A percentile compares a stretch with the other conserved stretches of the same genome.
phyloP scores from a whole-genome alignment of 2,797 vertebrate genomes.

The Smutsia gigantea region DNA sequence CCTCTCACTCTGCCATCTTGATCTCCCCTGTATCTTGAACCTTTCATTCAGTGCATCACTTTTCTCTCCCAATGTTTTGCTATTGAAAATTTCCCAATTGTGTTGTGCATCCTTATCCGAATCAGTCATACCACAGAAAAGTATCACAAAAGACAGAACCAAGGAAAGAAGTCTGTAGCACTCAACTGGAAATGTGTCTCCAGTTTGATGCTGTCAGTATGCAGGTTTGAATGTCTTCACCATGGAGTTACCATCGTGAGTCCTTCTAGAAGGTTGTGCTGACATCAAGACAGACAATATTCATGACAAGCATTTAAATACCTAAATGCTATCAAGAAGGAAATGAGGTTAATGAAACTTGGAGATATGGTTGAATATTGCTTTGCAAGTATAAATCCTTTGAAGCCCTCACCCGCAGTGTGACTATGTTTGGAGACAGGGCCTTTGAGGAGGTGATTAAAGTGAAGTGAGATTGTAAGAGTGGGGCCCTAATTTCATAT shows the following conservation, averaged over 20 bases:
- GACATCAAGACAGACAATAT: neutral
- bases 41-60: neutral
- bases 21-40: neutral
- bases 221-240: neutral
- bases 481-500: neutral
- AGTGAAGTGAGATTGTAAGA: neutral
- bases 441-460: neutral
- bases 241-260: neutral
- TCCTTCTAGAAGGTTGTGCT: neutral
- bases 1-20: too few relatives aligned
- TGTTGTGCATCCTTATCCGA: neutral
- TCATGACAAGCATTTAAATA: neutral
- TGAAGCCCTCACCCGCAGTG: neutral
- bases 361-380: neutral
- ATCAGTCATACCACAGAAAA: neutral
- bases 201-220: neutral
- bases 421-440: neutral
- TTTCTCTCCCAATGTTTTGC: neutral
- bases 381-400: neutral
- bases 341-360: neutral
- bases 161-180: neutral
- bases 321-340: neutral
- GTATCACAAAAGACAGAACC: neutral
- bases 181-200: neutral
- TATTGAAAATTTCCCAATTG: neutral